Percentiles rank a stretch among this genome's conserved stretches.
Evolutionary conservation across 1,140 invertebrate species (phyloP).

Genomic region (Rhagoletis pomonella): DNA sequence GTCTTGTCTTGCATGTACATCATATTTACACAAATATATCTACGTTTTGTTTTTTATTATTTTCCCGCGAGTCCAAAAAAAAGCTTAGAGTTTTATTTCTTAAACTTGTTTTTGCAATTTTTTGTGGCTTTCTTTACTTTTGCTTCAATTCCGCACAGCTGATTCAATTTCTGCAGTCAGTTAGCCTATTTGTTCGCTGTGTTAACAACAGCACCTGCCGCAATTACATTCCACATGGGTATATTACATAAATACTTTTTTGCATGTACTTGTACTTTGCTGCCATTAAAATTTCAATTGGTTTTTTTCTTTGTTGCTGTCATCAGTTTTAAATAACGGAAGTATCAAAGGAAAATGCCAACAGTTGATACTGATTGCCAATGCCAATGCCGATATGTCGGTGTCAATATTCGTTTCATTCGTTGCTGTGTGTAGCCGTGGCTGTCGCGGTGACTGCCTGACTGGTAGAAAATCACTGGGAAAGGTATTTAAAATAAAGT

Average conservation of each 20-base stretch:
- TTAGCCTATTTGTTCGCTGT: neutral
- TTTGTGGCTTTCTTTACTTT: no score
- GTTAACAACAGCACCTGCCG: neutral
- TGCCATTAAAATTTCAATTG: conserved; percentile 43
- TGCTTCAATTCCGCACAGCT: no score
- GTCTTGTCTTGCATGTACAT: no score
- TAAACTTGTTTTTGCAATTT: no score
- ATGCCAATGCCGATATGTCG: conserved; percentile 40
- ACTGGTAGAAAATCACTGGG: neutral
- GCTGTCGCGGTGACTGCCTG: neutral
- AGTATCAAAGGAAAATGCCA: conserved; percentile 47
- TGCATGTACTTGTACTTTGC: neutral
- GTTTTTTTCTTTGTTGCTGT: neutral
- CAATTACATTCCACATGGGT: neutral
- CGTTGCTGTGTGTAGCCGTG: neutral
- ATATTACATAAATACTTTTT: neutral
- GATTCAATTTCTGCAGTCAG: no score
- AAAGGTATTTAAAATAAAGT: neutral
- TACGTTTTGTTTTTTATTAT: no score
- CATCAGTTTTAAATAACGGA: conserved; percentile 50
- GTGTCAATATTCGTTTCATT: conserved; percentile 24
- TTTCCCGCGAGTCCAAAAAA: no score
- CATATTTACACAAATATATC: no score
- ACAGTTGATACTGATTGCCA: conserved; percentile 49
- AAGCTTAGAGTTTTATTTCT: no score